Evolutionary conservation across 2,888 invertebrate species (phyloP), one percentile per base, ranked within the genome.

Genomic region (Agrilus cyanescens): DNA sequence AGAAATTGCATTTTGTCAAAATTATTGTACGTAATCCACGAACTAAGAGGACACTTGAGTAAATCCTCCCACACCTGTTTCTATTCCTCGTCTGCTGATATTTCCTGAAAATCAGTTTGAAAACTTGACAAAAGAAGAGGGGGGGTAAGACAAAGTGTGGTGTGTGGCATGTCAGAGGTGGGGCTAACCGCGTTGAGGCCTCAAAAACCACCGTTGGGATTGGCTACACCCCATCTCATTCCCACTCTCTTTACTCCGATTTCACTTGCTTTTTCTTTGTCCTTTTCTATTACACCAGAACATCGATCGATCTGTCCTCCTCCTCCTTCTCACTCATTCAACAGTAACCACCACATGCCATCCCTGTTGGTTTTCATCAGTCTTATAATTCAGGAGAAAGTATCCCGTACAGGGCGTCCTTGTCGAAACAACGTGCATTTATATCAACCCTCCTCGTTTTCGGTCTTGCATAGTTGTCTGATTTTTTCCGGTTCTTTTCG

Each of bases 171-270:
- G 65, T 62, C 57, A 62, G 63, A 64, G 68, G 67, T 62, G 68
- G 68, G 62, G 60, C 67, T 63, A 65, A 68, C 67, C 68, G 62
- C 67, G 62, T 58, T 56, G 57, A 62, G 65, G 65, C 68, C 67
- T 67, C 68, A 68, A 67, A 67, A 68, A 67, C 68, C 68, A 58
- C 67, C 66, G 59, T 59, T 60, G 61, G 66, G 67, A 68, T 68
- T 68, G 68, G 68, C 67, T 59, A 41, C 41, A 41, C 49, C 16
- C 45, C 41, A 33, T 38, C 44, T 29, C 29, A 40, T 37, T 45
- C 40, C 42, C 39, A 39, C 38, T 41, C 37, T 40, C 44, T 40
- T 34, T 42, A 32, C 37, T 41, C 38, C 44, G 38, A 38, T 33
- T 33, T 14, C 13, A 33, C 33, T 33, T 33, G 15, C 33, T 45